Conservation (phyloP, 2,888 invertebrate genomes). For the Dioctria rufipes region DNA sequence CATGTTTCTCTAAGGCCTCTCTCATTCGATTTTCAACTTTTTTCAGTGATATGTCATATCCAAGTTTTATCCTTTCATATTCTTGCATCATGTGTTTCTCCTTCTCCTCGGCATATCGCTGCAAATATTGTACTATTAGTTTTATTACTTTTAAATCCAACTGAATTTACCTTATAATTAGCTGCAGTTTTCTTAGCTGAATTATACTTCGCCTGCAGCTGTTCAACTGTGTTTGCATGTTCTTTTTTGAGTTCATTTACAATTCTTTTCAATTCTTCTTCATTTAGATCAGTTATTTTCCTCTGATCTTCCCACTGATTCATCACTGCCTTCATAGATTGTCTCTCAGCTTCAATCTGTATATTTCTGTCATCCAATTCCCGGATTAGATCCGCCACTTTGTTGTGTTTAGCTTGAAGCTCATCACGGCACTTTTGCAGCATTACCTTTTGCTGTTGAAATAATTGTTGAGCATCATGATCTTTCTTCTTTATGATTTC, state of each 20-base stretch:
- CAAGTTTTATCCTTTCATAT: constrained; percentile 77
- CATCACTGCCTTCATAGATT: constrained; percentile 72
- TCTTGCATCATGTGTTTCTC: constrained; percentile 77
- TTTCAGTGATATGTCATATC: constrained; percentile 71
- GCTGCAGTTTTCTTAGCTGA: constrained; percentile 76
- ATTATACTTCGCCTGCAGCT: constrained; percentile 76
- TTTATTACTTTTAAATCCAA: background rate
- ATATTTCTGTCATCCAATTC: constrained; percentile 67
- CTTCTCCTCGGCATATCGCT: constrained; percentile 78
- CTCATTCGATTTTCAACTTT: constrained; percentile 65
- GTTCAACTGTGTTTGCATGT: constrained; percentile 72
- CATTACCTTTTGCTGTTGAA: constrained; percentile 64
- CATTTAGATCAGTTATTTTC: constrained; percentile 71
- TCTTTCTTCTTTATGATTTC: constrained; percentile 65
- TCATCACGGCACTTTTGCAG: constrained; percentile 66
- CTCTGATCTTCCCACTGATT: constrained; percentile 71
- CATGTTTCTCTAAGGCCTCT: constrained; percentile 60
- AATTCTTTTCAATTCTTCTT: constrained; percentile 72
- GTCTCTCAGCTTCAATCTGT: constrained; percentile 71
- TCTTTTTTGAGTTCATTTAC: constrained; percentile 72
- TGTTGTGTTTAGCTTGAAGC: constrained; percentile 72
- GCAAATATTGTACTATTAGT: constrained; percentile 58
- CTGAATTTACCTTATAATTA: constrained; percentile 73
- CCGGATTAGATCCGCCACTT: constrained; percentile 66
- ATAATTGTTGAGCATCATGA: constrained; percentile 60